These are phyloP conservation scores for Metaphire vulgaris DNA, from an alignment of 1,140 invertebrate genomes.

Conservation along the genomic window DNA sequence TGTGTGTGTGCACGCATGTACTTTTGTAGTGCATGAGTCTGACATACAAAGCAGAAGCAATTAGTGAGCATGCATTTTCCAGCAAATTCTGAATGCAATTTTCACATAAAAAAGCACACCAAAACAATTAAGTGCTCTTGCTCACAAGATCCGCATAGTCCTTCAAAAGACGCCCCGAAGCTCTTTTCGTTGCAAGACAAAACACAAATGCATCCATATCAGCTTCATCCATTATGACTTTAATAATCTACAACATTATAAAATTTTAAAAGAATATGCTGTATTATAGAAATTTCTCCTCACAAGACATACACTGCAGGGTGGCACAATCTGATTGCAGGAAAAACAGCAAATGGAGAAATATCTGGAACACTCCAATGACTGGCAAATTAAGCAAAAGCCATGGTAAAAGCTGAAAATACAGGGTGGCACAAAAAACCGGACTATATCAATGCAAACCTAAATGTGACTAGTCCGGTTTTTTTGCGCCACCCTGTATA, in stretches of 20 bases:
- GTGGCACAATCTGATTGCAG: too few species aligned
- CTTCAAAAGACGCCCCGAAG: constrained; percentile 72
- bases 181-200: constrained; percentile 82
- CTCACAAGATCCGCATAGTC: constrained; percentile 88
- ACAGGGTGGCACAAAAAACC: too few species aligned
- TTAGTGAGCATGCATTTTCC: background rate
- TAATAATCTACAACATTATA: constrained; percentile 53
- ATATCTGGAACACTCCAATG: too few species aligned
- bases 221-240: constrained; percentile 74
- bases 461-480: too few species aligned
- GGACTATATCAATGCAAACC: too few species aligned
- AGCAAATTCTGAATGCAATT: background rate
- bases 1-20: too few species aligned
- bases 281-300: constrained; percentile 48
- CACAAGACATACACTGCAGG: background rate
- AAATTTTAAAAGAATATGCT: too few species aligned
- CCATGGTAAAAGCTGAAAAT: too few species aligned
- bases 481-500: too few species aligned
- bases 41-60: constrained; percentile 23
- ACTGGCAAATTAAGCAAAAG: too few species aligned
- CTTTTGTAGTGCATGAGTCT: too few species aligned
- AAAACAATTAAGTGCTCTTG: constrained; percentile 14
- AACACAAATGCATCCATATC: constrained; percentile 89
- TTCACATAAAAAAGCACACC: background rate
- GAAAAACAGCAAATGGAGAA: too few species aligned